These are phyloP conservation scores for Stylophora pistillata DNA, from an alignment of 64 coral and sea anemone species.

Conservation along the genomic window DNA sequence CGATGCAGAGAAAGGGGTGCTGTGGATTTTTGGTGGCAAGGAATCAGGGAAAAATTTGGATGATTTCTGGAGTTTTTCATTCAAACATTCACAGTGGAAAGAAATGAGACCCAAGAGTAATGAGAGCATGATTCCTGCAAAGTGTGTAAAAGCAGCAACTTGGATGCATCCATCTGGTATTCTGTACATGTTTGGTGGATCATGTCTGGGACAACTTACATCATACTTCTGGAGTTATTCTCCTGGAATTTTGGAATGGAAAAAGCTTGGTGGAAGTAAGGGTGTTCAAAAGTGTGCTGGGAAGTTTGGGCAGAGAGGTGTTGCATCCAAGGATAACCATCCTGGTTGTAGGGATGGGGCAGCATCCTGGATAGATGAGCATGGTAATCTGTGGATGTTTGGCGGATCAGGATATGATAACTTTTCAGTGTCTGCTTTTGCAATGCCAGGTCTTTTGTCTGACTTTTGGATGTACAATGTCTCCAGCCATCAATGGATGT, in stretches of 20 bases:
- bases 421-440: slow-evolving; percentile 15
- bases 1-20: slow-evolving; percentile 43
- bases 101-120: slow-evolving; percentile 19
- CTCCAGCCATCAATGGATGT: slow-evolving; percentile 52
- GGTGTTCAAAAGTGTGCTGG: slow-evolving; percentile 12
- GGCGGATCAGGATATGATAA: slow-evolving; percentile 62
- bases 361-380: slow-evolving; percentile 21
- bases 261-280: slow-evolving; percentile 25
- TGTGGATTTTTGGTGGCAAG: slow-evolving; percentile 86
- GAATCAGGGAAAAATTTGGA: slow-evolving; percentile 29
- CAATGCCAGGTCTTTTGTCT: slow-evolving; percentile 58
- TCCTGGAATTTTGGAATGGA: slow-evolving; percentile 26
- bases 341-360: slow-evolving; percentile 53
- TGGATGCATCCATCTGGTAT: slow-evolving; percentile 66
- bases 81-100: slow-evolving; percentile 58
- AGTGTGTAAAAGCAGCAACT: slow-evolving; percentile 43
- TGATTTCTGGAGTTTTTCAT: slow-evolving; percentile 91
- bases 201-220: slow-evolving; percentile 42
- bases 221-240: slow-evolving; percentile 75
- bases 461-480: slow-evolving; percentile 89
- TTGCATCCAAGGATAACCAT: slow-evolving; percentile 16
- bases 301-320: neutral
- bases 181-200: slow-evolving; percentile 89
- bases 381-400: slow-evolving; percentile 58
- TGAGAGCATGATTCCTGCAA: slow-evolving; percentile 8